A percentile compares a stretch with the other conserved stretches of the same genome.
phyloP scores from a whole-genome alignment of 1,140 invertebrate genomes.

The Drosophila insularis region DNA sequence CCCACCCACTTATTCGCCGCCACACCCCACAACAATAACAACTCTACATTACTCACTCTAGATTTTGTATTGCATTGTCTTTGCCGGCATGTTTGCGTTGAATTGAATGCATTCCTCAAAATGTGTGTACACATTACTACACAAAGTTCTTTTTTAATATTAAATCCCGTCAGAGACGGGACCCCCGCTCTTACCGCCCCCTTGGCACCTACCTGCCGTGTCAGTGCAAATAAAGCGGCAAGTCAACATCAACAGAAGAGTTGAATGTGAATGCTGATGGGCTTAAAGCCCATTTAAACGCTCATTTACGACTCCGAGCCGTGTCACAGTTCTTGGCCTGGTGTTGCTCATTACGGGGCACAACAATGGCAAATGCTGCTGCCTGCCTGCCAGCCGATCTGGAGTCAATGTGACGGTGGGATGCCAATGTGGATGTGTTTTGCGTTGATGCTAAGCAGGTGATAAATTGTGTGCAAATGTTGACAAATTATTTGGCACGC shows the following conservation, averaged over 20 bases:
- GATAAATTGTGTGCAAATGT: constrained; percentile 64
- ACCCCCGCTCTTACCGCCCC: neutral
- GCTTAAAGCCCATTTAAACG: constrained; percentile 55
- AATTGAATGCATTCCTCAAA: constrained; percentile 26
- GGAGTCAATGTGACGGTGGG: constrained; percentile 22
- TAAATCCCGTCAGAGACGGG: constrained; percentile 7
- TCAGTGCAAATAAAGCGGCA: constrained; percentile 13
- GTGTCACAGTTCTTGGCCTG: constrained; percentile 53
- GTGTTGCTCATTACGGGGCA: constrained; percentile 35
- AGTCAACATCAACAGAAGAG: constrained; percentile 10
- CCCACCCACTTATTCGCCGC: constrained; percentile 37
- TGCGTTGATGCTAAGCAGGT: constrained; percentile 52
- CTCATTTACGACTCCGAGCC: constrained; percentile 52
- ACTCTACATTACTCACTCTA: constrained; percentile 38
- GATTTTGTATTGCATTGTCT: constrained; percentile 26
- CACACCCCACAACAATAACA: constrained; percentile 34
- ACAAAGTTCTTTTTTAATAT: constrained; percentile 21
- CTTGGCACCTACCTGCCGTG: neutral
- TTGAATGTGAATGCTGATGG: constrained; percentile 31
- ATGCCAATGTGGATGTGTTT: constrained; percentile 30
- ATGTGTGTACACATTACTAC: constrained; percentile 28
- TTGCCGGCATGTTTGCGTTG: neutral
- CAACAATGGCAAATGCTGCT: constrained; percentile 41
- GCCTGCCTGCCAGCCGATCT: neutral
- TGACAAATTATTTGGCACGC: constrained; percentile 58